Evolutionary conservation across 2,888 invertebrate genomes (phyloP).

Genomic region (Coelogynopora nodosa): DNA sequence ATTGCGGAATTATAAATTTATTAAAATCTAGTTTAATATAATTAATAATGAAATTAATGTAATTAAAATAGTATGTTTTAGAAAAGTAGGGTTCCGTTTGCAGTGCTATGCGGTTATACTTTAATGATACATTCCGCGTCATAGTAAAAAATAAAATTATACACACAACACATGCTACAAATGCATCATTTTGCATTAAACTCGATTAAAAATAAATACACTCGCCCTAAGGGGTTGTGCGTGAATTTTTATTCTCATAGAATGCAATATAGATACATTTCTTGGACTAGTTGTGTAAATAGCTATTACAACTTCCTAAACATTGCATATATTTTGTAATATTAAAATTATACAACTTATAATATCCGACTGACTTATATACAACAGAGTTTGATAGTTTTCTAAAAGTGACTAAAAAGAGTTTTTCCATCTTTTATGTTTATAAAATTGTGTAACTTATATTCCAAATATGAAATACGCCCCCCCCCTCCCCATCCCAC

Average conservation of each 20-base stretch:
- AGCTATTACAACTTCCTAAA: no score
- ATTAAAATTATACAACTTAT: no score
- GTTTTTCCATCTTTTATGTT: no score
- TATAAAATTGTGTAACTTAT: no score
- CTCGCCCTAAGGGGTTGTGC: not conserved
- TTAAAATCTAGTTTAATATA: not conserved
- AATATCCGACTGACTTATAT: no score
- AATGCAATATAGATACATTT: not conserved
- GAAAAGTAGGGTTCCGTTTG: not conserved
- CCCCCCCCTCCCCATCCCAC: no score
- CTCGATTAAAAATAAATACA: not conserved
- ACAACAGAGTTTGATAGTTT: no score
- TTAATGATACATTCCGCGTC: not conserved
- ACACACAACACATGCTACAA: not conserved
- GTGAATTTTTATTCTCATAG: no score
- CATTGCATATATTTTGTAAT: no score
- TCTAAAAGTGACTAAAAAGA: no score
- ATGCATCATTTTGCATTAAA: not conserved
- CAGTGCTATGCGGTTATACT: not conserved
- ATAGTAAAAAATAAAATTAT: not conserved
- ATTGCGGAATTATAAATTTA: no score
- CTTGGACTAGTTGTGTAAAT: not conserved
- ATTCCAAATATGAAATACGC: no score
- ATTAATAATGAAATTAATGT: not conserved
- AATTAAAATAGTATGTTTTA: not conserved